Evolutionary conservation across 2,113 vertebrate species (phyloP).

Genomic region (Gymnocephalus cernua): DNA sequence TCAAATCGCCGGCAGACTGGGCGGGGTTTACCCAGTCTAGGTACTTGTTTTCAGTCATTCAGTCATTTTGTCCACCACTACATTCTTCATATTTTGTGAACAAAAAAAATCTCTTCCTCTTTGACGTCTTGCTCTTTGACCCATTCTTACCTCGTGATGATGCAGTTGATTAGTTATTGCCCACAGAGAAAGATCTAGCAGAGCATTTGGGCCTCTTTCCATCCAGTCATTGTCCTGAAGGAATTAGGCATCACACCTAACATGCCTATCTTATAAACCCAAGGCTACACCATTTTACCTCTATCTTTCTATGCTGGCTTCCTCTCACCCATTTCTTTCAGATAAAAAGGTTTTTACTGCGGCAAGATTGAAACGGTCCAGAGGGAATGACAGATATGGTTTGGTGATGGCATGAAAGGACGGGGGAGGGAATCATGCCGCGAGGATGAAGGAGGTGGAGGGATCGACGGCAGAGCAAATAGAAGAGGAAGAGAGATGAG

Average conservation of each 20-base stretch:
- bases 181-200: constrained; percentile 20
- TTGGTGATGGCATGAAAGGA: constrained; percentile 45
- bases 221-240: constrained; percentile 10
- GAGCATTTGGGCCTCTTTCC: constrained; percentile 7
- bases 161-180: constrained; percentile 48
- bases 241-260: constrained; percentile 38
- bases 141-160: background rate
- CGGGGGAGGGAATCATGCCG: constrained; percentile 16
- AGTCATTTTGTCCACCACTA: background rate
- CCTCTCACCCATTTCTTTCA: constrained; percentile 42
- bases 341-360: constrained; percentile 59
- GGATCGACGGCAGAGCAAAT: constrained; percentile 10
- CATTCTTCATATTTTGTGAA: background rate
- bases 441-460: constrained; percentile 47
- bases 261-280: constrained; percentile 48
- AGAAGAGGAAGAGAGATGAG: constrained; percentile 37
- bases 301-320: constrained; percentile 21
- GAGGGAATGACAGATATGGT: constrained; percentile 50
- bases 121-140: constrained; percentile 16
- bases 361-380: constrained; percentile 48
- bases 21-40: too few species aligned
- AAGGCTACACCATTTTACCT: constrained; percentile 62
- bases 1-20: too few species aligned
- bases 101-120: background rate
- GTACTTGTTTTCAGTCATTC: background rate